Evolutionary conservation across 2,888 invertebrate species (phyloP).

Genomic region (Pteria penguin): DNA sequence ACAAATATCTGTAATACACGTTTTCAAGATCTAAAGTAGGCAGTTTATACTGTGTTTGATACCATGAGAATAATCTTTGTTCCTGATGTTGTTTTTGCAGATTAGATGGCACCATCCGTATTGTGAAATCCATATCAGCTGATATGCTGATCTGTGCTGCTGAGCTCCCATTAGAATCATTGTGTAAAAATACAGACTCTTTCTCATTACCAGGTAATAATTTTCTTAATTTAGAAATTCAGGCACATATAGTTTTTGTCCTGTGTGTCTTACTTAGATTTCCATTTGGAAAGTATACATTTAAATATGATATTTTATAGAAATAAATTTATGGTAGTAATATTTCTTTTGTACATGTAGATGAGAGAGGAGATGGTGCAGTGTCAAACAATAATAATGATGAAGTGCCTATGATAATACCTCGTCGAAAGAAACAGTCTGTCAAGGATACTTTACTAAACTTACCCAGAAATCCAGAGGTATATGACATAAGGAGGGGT

Average conservation of each 20-base stretch:
- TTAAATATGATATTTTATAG: too few relatives aligned
- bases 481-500: conserved; percentile 40
- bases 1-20: too few relatives aligned
- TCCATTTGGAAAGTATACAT: too few relatives aligned
- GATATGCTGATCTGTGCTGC: conserved; percentile 63
- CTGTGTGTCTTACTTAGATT: too few relatives aligned
- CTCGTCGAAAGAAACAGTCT: conserved; percentile 38
- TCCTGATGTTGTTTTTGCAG: conserved; percentile 54
- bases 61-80: too few relatives aligned
- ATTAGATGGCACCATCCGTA: conserved; percentile 63
- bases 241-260: too few relatives aligned
- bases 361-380: too few relatives aligned
- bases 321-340: too few relatives aligned
- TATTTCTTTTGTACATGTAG: too few relatives aligned
- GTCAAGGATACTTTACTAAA: conserved; percentile 63
- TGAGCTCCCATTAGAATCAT: conserved; percentile 71
- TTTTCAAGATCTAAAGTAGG: too few relatives aligned
- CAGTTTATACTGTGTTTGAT: too few relatives aligned
- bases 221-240: too few relatives aligned
- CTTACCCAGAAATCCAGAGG: conserved; percentile 64
- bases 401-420: conserved; percentile 38
- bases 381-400: not conserved
- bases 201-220: conserved; percentile 70
- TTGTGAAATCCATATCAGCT: conserved; percentile 57
- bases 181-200: conserved; percentile 67